Percentiles rank a stretch among this genome's conserved stretches.
Evolutionary conservation across 2,113 vertebrate species (phyloP).

Genomic region (Chaetorhynchus papuensis): DNA sequence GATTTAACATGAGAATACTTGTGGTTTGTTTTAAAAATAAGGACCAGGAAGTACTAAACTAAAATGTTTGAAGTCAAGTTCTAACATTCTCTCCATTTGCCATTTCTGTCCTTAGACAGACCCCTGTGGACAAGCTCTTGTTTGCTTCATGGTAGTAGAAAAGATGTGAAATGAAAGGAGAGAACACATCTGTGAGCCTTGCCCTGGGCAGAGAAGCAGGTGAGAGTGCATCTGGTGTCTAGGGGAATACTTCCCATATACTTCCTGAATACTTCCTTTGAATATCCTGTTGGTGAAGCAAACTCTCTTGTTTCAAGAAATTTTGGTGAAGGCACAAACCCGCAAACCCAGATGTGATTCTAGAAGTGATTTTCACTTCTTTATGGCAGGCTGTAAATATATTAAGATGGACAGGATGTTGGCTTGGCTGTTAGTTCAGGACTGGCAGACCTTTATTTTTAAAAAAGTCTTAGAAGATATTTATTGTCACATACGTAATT

Average conservation of each 20-base stretch:
- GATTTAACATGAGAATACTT: neutral
- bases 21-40: neutral
- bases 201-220: neutral
- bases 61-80: neutral
- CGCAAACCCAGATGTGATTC: neutral
- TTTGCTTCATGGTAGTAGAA: neutral
- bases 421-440: neutral
- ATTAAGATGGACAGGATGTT: neutral
- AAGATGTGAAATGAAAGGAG: neutral
- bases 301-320: neutral
- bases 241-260: neutral
- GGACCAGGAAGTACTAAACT: neutral
- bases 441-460: neutral
- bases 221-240: neutral
- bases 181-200: neutral
- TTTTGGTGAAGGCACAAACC: neutral
- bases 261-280: neutral
- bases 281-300: neutral
- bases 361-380: neutral
- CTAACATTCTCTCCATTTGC: neutral
- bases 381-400: neutral
- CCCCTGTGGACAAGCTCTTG: neutral
- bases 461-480: neutral
- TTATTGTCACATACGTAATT: neutral
- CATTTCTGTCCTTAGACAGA: neutral